Base-by-base conservation (phyloP, 2,113 vertebrate genomes). In the Tylochromis polylepis region DNA sequence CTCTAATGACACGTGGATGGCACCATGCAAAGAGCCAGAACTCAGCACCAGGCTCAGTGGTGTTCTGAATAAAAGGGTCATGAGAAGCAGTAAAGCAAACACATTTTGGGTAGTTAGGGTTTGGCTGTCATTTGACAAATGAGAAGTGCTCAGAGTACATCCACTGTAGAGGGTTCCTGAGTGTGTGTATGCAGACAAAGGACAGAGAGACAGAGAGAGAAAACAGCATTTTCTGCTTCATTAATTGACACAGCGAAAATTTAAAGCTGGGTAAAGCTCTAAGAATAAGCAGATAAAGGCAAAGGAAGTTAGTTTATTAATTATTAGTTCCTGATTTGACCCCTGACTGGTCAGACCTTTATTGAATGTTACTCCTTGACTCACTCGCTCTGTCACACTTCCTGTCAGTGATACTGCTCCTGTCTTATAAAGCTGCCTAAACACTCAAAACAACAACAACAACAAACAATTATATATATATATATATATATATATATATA, bases 1-100 rank as follows among this genome's bases (percentile, higher is more conserved):
- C 79, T 82, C 18, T 93, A 91, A 92, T 88, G 87, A 91, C 92
- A 90, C 57, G 46, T 86, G 87, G 86, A 84, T 41, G 53, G 56
- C 62, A 53, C 84, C 81, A 11, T 55, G 56, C 12, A 27, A 46
- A 86, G 62, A 60, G 62, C 86, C 86, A 4, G 82, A 65, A 77
- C 88, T 75, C 31, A n/a, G 83, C 83, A 59, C 60, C 77, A 18
- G 56, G 81, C 82, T 87, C 87, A 75, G 85, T 24, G 88, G 80
- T 62, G 55, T 31, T 36, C 82, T 80, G 59, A 79, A 56, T 67
- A 55, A 31, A 88, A 79, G 90, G 86, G 78, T 88, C 53, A 15
- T 29, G 11, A 81, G 62, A 86, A 77, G 85, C 79, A 85, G 79
- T 87, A 93, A 87, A 78, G 82, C 79, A 89, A 57, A 81, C 31